Conservation (phyloP, 2,888 invertebrate species). For the Drosophila phalerata region DNA sequence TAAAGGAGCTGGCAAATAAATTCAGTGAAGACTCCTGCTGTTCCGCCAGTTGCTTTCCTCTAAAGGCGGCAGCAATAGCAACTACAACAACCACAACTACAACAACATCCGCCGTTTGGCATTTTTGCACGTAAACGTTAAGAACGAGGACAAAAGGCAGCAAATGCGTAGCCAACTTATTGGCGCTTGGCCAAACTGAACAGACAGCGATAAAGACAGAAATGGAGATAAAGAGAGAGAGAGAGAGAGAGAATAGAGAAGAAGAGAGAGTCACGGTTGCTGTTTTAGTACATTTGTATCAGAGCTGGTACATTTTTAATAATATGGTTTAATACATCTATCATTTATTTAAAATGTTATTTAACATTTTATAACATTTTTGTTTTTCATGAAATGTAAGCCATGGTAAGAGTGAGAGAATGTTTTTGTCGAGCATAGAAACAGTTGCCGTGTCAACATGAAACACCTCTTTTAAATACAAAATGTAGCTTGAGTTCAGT, state of each 20-base stretch:
- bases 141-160: slow-evolving; percentile 48
- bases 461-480: slow-evolving; percentile 35
- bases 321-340: too few species aligned
- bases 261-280: not conserved
- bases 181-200: slow-evolving; percentile 51
- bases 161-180: slow-evolving; percentile 48
- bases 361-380: too few species aligned
- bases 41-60: slow-evolving; percentile 14
- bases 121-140: slow-evolving; percentile 62
- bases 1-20: slow-evolving; percentile 64
- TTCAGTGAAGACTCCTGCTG: slow-evolving; percentile 55
- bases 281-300: not conserved
- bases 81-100: not conserved
- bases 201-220: slow-evolving; percentile 22
- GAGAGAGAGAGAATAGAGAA: not conserved
- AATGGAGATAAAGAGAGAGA: not conserved
- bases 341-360: too few species aligned
- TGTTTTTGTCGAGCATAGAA: slow-evolving; percentile 18
- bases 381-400: too few species aligned
- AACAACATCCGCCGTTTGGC: slow-evolving; percentile 32
- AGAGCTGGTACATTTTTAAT: too few species aligned
- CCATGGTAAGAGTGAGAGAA: too few species aligned
- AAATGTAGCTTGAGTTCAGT: slow-evolving; percentile 3
- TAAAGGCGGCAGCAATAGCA: slow-evolving; percentile 11
- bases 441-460: slow-evolving; percentile 60